Percentiles rank a stretch among this genome's conserved stretches.
Evolutionary conservation across 2,888 invertebrate species (phyloP).

Genomic region (Magallana nippona): DNA sequence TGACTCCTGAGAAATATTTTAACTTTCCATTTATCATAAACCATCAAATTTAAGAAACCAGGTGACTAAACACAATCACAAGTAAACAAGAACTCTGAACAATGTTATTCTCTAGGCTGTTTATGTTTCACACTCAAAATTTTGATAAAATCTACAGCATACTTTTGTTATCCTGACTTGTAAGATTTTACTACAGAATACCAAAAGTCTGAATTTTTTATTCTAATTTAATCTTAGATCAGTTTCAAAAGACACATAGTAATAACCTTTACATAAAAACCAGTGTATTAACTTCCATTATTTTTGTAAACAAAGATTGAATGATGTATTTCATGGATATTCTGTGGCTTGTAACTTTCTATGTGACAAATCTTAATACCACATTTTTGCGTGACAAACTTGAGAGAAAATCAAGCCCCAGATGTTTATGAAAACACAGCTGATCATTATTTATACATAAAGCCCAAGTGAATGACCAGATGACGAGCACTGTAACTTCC

Average conservation of each 20-base stretch:
- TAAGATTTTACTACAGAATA: no score
- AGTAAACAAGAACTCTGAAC: not conserved
- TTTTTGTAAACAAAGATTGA: no score
- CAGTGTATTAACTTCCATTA: no score
- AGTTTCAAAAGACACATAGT: no score
- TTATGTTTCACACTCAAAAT: not conserved
- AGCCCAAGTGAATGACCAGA: slow-evolving; percentile 23
- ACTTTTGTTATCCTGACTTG: no score
- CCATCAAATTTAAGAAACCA: slow-evolving; percentile 6
- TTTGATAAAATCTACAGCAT: not conserved
- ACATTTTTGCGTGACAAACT: not conserved
- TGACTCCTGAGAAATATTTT: no score
- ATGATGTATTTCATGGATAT: no score
- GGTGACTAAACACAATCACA: not conserved
- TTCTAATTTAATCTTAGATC: no score
- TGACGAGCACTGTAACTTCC: not conserved
- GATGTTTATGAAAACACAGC: not conserved
- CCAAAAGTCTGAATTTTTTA: no score
- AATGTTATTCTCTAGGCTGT: not conserved
- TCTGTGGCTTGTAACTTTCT: no score
- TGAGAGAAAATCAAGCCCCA: not conserved
- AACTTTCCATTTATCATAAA: not conserved
- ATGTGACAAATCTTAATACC: not conserved
- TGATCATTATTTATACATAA: not conserved
- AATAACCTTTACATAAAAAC: no score